Evolutionary conservation across 1,140 invertebrate genomes (phyloP), one percentile per base, ranked within the genome.

Genomic region (Drosophila sproati): DNA sequence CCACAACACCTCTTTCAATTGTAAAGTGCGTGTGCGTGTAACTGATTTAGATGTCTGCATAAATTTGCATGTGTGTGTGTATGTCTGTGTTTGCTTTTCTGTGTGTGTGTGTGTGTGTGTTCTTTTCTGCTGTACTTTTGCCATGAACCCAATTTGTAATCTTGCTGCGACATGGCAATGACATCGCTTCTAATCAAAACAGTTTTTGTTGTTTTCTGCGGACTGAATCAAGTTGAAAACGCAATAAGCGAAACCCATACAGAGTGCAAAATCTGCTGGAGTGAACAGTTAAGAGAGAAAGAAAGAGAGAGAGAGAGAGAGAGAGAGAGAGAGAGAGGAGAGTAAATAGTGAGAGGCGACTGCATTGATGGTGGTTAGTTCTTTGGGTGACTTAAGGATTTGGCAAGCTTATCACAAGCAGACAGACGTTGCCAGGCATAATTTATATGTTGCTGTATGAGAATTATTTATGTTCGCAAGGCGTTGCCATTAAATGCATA

Each of bases 141-240:
- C 57, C 74, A 73, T 88, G 83, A 88, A 88, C 83, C 70, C 80
- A 77, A 89, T 74, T 73, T 80, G 83, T 80, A 72, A 50, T 47
- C 48, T 41, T 37, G 35, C 45, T 37, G n/a, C 29, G 47, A 50
- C 57, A 63, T 60, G 56, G 57, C 72, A 70, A 60, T 76, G 73
- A 72, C 61, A 76, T 48, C 60, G 31, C 1, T 55, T 39, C 70
- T 52, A 60, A 45, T 20, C 68, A 72, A 72, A 72, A 7, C 6
- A 5, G 29, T 6, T 67, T 28, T 67, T 31, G n/a, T n/a, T 8
- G 5, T 47, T 48, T 47, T 69, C 31, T 43, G 3, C 57, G 61
- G 41, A 59, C 8, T 34, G 35, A 70, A 41, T 63, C 39, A 20
- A 71, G 50, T 52, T 57, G 52, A 51, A 75, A 59, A 59, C 72